Percentiles rank a stretch among this genome's conserved stretches.
Conservation (phyloP, 2,888 invertebrate species). For the Rhimphoctona megacephalus region DNA sequence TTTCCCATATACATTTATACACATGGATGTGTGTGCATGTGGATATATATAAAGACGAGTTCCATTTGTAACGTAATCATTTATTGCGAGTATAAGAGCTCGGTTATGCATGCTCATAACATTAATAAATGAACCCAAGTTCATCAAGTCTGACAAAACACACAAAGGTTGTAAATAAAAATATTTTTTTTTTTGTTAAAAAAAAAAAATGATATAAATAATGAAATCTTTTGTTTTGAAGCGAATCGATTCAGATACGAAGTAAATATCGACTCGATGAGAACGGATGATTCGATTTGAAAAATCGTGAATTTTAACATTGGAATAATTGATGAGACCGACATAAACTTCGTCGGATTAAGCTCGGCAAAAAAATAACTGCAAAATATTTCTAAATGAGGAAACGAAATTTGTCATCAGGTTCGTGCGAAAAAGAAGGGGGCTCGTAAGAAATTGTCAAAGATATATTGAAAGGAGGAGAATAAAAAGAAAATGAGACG, state of each 20-base stretch:
- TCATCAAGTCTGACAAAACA: conserved; percentile 12
- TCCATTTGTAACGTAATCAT: conserved; percentile 61
- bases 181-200: background rate
- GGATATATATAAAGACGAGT: conserved; percentile 15
- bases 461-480: conserved; percentile 14
- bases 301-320: background rate
- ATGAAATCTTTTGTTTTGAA: no score
- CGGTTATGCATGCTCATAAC: conserved; percentile 5
- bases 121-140: conserved; percentile 32
- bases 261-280: background rate
- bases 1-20: conserved; percentile 10
- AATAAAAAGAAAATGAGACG: conserved; percentile 32
- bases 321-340: background rate
- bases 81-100: conserved; percentile 29
- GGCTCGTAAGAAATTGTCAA: conserved; percentile 4
- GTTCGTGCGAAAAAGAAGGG: background rate
- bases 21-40: background rate
- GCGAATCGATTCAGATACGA: no score
- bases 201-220: no score
- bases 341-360: background rate
- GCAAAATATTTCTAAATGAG: conserved; percentile 22
- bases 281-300: background rate
- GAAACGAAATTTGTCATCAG: conserved; percentile 49
- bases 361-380: background rate
- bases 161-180: background rate